Evolutionary conservation across 2,888 invertebrate genomes (phyloP).

Genomic region (Spilosoma lubricipeda): DNA sequence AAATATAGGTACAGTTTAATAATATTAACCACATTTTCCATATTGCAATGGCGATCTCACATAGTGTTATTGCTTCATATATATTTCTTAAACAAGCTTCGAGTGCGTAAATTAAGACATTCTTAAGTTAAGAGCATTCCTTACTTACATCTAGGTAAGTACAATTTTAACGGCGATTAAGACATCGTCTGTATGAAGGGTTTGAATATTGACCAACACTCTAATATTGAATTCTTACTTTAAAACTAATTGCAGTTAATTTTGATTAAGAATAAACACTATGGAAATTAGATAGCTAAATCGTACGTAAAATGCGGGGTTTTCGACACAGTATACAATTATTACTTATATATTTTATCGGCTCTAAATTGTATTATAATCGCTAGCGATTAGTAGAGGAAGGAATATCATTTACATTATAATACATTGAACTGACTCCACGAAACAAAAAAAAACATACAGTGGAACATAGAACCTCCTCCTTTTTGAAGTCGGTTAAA

Average conservation of each 20-base stretch:
- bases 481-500: too few relatives aligned
- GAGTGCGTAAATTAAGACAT: slow-evolving; percentile 45
- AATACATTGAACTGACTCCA: too few relatives aligned
- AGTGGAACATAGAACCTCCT: too few relatives aligned
- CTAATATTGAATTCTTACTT: not conserved
- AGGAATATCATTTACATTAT: too few relatives aligned
- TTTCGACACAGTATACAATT: too few relatives aligned
- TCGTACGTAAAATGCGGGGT: too few relatives aligned
- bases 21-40: slow-evolving; percentile 58
- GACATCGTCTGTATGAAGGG: not conserved
- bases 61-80: slow-evolving; percentile 65
- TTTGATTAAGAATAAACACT: not conserved
- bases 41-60: slow-evolving; percentile 51
- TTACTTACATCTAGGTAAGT: slow-evolving; percentile 24
- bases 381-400: too few relatives aligned
- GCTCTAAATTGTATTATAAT: too few relatives aligned
- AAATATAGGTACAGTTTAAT: slow-evolving; percentile 72
- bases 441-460: too few relatives aligned
- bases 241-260: not conserved
- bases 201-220: not conserved
- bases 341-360: too few relatives aligned
- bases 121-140: slow-evolving; percentile 27
- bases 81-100: slow-evolving; percentile 32
- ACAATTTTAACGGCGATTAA: slow-evolving; percentile 12
- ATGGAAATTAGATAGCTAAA: not conserved